Evolutionary conservation across 2,113 vertebrate genomes (phyloP), one percentile per base, ranked within the genome.

Genomic region (Lates calcarifer): DNA sequence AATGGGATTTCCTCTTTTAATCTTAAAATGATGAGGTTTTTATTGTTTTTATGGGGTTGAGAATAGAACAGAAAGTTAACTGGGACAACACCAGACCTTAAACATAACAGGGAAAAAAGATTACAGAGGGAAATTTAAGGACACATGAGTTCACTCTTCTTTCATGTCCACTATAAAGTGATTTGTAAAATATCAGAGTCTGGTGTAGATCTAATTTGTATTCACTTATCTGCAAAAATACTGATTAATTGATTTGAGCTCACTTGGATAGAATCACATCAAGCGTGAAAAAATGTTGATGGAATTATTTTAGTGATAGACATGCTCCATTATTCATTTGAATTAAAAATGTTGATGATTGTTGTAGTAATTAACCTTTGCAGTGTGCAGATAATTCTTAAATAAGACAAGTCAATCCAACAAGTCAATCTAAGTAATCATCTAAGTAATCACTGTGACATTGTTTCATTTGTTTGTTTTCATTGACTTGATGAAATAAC

Each of bases 351-450:
- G 24, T 26, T 31, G 43, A 43, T 76, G 18, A 47, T 65, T 56
- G n/a, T n/a, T 56, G 31, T 47, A 49, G 29, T 39, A 56, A 75
- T 76, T 75, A 56, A 82, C 66, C 56, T 65, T 76, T 49, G 20
- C 24, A 49, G 24, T 43, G 53, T 33, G 33, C 68, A 20, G 17
- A 56, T 79, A 35, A 56, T 64, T 63, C 11, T 55, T 47, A 28
- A n/a, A n/a, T n/a, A n/a, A n/a, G n/a, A n/a, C n/a, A n/a, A n/a
- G n/a, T n/a, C n/a, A n/a, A n/a, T n/a, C n/a, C n/a, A n/a, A n/a
- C n/a, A n/a, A n/a, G n/a, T 22, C 35, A 28, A 13, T 64, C 15
- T 2, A 24, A 56, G 9, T 76, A 41, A 41, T 13, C 51, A 45
- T 28, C 15, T 2, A 24, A 56, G 9, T 76, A 41, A 41, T 13